Percentiles rank a stretch among this genome's conserved stretches.
These are phyloP conservation scores for Coracias cyanogaster DNA, from an alignment of 2,797 vertebrate species.

Conservation along the genomic window DNA sequence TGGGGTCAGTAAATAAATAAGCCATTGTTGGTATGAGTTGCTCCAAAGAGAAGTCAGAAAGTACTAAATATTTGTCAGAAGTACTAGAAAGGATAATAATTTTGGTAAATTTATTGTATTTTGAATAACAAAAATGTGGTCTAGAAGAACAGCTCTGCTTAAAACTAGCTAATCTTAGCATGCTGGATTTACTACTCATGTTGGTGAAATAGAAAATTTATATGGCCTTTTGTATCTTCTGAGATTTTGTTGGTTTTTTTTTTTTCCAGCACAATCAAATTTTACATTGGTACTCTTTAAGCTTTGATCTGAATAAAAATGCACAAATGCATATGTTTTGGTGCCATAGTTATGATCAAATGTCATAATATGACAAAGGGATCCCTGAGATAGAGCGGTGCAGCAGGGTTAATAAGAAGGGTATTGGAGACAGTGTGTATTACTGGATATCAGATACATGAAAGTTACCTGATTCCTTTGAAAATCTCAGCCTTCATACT, in stretches of 20 bases:
- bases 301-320: background rate
- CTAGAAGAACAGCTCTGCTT: background rate
- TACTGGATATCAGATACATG: background rate
- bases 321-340: background rate
- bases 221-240: background rate
- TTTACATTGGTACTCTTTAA: background rate
- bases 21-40: background rate
- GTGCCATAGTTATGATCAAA: background rate
- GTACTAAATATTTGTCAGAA: background rate
- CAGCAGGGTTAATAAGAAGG: background rate
- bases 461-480: background rate
- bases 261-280: background rate
- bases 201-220: background rate
- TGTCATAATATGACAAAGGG: background rate
- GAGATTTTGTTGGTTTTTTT: background rate
- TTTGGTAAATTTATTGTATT: background rate
- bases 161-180: background rate
- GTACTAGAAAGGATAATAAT: background rate
- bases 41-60: background rate
- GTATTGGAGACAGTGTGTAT: background rate
- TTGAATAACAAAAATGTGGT: background rate
- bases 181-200: background rate
- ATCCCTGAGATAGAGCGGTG: background rate
- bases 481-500: background rate
- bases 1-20: background rate